These are phyloP conservation scores for Capromys pilorides DNA, from an alignment of 2,797 vertebrate genomes.

Conservation along the genomic window DNA sequence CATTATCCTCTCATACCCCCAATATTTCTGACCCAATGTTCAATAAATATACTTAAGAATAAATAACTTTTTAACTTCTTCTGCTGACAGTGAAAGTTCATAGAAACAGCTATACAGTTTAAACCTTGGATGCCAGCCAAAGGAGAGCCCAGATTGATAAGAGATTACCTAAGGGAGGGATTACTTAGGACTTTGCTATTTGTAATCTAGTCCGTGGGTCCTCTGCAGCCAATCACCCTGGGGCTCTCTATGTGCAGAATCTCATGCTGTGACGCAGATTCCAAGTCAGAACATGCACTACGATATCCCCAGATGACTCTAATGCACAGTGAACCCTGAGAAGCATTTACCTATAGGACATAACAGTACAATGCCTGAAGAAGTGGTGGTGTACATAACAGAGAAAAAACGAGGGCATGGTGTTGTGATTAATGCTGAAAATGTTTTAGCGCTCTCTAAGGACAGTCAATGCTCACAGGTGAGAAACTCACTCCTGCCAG, in stretches of 20 bases:
- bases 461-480: conserved; percentile 59
- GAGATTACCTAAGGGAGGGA: not conserved
- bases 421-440: not conserved
- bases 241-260: not conserved
- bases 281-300: not conserved
- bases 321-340: not conserved
- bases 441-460: not conserved
- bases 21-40: conserved; percentile 4
- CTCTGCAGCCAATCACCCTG: accelerated
- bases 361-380: not conserved
- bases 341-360: not conserved
- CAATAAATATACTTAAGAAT: not conserved
- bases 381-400: accelerated
- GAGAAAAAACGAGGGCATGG: not conserved
- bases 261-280: not conserved
- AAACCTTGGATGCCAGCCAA: conserved; percentile 48
- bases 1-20: not conserved
- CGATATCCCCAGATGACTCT: not conserved
- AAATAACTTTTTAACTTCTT: conserved; percentile 44
- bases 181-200: not conserved
- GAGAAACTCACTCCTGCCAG: conserved; percentile 5
- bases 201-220: accelerated
- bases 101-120: not conserved
- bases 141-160: conserved; percentile 22
- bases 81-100: conserved; percentile 1